Base-by-base conservation (phyloP, 2,888 invertebrate species). In the Agelastica alni region DNA sequence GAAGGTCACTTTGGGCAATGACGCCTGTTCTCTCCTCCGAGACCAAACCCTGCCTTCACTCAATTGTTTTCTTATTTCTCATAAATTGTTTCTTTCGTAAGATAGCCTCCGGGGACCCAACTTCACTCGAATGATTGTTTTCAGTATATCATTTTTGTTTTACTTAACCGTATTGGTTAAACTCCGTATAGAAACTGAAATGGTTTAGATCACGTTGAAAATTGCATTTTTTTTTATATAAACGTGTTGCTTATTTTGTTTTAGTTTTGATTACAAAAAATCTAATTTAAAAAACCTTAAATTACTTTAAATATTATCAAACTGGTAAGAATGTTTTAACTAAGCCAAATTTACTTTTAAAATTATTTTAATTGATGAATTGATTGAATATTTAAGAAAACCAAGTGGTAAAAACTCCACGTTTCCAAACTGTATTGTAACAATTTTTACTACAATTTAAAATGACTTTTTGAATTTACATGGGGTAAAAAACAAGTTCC, bases 41-140 rank as follows among this genome's bases (percentile, higher is more conserved):
- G 73, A 69, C 68, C 60, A 56, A 65, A 62, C 70, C 67, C 70
- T 68, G 66, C 67, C 69, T 70, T 68, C 65, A 70, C 67, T 71
- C 72, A 65, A 74, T 74, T 74, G 74, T 71, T 73, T 72, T 71
- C 71, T 70, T 70, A 72, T 74, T 74, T 72, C 72, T 71, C 71
- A 73, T 70, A 73, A 72, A 74, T 72, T 73, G 73, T 72, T 74
- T 72, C 68, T 67, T 62, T 65, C 64, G 67, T 66, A 64, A 69
- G 69, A 65, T 56, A 59, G 54, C 63, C 71, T 60, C 65, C 37
- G 37, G 71, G 62, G 71, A 65, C 51, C 54, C 48, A 66, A 70
- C 66, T 73, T 71, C 69, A 65, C 67, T 68, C 65, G 67, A 70
- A 72, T 71, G 70, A 68, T 70, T 64, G 68, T 68, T 71, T 39